Evolutionary conservation across 1,140 invertebrate genomes (phyloP).

Genomic region (Eubasilissa regina): DNA sequence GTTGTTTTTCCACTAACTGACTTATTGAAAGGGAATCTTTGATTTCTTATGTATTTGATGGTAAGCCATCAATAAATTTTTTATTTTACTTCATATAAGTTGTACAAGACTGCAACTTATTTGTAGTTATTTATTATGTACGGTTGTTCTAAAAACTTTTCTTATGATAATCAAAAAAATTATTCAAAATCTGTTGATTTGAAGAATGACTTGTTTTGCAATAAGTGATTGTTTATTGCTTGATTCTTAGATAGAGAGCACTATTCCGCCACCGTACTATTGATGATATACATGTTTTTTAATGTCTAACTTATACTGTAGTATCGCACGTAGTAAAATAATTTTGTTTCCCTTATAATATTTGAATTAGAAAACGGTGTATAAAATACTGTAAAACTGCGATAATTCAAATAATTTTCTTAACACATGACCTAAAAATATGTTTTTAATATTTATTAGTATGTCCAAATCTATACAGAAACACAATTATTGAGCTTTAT

Average conservation of each 20-base stretch:
- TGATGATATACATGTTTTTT: neutral
- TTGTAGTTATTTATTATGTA: neutral
- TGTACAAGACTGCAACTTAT: neutral
- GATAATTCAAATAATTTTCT: too few relatives aligned
- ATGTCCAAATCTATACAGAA: too few relatives aligned
- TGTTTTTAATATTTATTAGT: too few relatives aligned
- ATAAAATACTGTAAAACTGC: too few relatives aligned
- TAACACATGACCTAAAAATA: too few relatives aligned
- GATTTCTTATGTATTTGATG: neutral
- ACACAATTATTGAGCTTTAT: too few relatives aligned
- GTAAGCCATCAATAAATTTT: neutral
- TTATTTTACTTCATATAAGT: neutral
- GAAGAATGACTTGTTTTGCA: too few relatives aligned
- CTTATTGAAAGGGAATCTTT: neutral
- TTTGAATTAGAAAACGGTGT: too few relatives aligned
- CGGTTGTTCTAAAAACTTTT: too few relatives aligned
- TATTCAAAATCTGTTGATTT: too few relatives aligned
- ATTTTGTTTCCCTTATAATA: neutral
- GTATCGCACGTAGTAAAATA: conserved; percentile 3
- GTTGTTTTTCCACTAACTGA: conserved; percentile 86
- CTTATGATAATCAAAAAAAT: too few relatives aligned
- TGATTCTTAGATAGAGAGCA: neutral
- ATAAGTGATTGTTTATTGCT: too few relatives aligned
- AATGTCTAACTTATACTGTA: conserved; percentile 15
- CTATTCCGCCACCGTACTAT: neutral